These are phyloP conservation scores for Pomacea canaliculata DNA, from an alignment of 2,888 invertebrate species.

Conservation along the genomic window DNA sequence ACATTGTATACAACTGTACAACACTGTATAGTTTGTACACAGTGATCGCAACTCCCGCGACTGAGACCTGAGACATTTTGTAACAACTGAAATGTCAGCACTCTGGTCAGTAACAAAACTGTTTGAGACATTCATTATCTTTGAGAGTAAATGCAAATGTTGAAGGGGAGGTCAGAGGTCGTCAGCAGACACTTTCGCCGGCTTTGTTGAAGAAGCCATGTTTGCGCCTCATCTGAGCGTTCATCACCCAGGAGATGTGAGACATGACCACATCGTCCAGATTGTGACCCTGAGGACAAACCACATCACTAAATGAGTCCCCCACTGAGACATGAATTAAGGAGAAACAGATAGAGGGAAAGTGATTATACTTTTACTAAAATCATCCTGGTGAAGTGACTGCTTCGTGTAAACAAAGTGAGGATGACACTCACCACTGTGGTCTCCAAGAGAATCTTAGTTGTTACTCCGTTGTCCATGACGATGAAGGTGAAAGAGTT, in stretches of 20 bases:
- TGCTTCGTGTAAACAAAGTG: not conserved
- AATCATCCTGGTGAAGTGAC: not conserved
- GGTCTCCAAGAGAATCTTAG: slow-evolving; percentile 54
- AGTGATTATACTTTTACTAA: not conserved
- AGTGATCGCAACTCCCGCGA: too few species aligned
- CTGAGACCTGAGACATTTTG: too few species aligned
- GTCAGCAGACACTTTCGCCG: slow-evolving; percentile 38
- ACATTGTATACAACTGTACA: too few species aligned
- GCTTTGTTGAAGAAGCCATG: slow-evolving; percentile 32
- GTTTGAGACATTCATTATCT: too few species aligned
- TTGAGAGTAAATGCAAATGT: too few species aligned
- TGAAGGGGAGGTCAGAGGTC: too few species aligned
- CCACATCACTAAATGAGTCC: not conserved
- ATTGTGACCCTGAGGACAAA: slow-evolving; percentile 54
- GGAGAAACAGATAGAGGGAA: not conserved
- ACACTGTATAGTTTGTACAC: too few species aligned
- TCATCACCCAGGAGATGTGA: slow-evolving; percentile 60
- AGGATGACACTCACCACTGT: slow-evolving; percentile 44
- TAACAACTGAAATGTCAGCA: too few species aligned
- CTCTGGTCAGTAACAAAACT: too few species aligned
- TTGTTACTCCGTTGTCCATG: slow-evolving; percentile 39
- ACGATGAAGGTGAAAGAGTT: slow-evolving; percentile 58
- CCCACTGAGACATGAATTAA: not conserved
- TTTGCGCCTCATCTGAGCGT: slow-evolving; percentile 54
- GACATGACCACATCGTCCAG: slow-evolving; percentile 62